Percentiles rank a stretch among this genome's conserved stretches.
Evolutionary conservation across 2,113 vertebrate genomes (phyloP).

Genomic region (Chloroceryle aenea): DNA sequence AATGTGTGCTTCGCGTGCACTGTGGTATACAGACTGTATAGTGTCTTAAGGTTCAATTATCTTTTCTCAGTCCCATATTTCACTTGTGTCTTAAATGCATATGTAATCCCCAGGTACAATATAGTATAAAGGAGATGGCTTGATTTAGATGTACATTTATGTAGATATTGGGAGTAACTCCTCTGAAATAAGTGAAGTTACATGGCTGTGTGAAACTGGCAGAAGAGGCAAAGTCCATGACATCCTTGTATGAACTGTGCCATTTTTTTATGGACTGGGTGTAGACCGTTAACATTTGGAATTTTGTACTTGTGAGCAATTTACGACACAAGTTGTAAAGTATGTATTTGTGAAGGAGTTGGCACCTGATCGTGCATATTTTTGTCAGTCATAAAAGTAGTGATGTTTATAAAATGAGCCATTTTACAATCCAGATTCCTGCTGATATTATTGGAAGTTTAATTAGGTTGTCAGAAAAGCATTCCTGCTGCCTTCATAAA

Average conservation of each 20-base stretch:
- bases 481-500: conserved; percentile 45
- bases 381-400: conserved; percentile 46
- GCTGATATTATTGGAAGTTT: conserved; percentile 61
- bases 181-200: not conserved
- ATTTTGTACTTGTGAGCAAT: conserved; percentile 10
- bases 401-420: conserved; percentile 57
- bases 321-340: not conserved
- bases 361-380: conserved; percentile 26
- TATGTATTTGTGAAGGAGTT: conserved; percentile 38
- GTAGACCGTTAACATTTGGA: not conserved
- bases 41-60: not conserved
- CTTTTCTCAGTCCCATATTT: conserved; percentile 41
- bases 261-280: not conserved
- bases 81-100: not conserved
- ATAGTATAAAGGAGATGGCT: not conserved
- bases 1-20: not conserved
- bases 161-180: not conserved
- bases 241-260: not conserved
- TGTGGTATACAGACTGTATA: not conserved
- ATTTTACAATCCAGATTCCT: conserved; percentile 54
- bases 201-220: not conserved
- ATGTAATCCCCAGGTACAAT: not conserved
- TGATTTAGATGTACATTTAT: not conserved
- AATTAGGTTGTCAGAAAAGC: conserved; percentile 47
- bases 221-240: not conserved